Base-by-base conservation (phyloP, 1,140 invertebrate genomes). In the Tachypleus tridentatus region DNA sequence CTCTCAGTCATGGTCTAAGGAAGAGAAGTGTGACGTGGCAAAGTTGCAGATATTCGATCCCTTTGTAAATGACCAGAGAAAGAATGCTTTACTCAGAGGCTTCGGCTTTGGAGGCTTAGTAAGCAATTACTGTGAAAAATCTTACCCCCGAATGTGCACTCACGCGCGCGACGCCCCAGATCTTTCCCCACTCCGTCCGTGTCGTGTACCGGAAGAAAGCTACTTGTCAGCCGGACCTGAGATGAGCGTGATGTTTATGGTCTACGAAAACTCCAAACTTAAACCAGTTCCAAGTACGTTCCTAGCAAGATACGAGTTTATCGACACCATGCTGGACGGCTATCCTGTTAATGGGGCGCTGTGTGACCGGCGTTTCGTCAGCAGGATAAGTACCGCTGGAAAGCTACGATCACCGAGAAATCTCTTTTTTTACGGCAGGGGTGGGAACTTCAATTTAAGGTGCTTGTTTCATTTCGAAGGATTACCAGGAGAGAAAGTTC, bases 61-160 rank as follows among this genome's bases (percentile, higher is more conserved):
- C 29, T 49, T 11, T 4, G n/a, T n/a, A 62, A 48, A 49, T 49
- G 57, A 47, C 51, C 63, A 4, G 65, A 66, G 10, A 51, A 49
- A 58, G 49, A 49, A 56, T 59, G 59, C 5, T 67, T 64, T 50
- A 59, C 62, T 29, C n/a, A 29, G 4, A 63, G 57, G 50, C 61
- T 63, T 11, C 6, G 61, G 51, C 49, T 64, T 10, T 64, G 57
- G 49, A 10, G 57, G 51, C 29, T 49, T 10, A 62, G 47, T 10
- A n/a, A 58, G 49, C 49, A 56, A 51, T 9, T 72, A 70, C 60
- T 72, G 71, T 58, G 71, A 72, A 63, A 65, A 69, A 54, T 64
- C 64, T 3, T 61, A 68, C 47, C 71, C 71, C 4, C 62, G 64
- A 29, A 71, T 72, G 59, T 72, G 71, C 49, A 68, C 70, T n/a